Percentiles rank a stretch among this genome's conserved stretches.
Conservation (phyloP, 2,797 vertebrate genomes). For the Sebastes wilsoni region DNA sequence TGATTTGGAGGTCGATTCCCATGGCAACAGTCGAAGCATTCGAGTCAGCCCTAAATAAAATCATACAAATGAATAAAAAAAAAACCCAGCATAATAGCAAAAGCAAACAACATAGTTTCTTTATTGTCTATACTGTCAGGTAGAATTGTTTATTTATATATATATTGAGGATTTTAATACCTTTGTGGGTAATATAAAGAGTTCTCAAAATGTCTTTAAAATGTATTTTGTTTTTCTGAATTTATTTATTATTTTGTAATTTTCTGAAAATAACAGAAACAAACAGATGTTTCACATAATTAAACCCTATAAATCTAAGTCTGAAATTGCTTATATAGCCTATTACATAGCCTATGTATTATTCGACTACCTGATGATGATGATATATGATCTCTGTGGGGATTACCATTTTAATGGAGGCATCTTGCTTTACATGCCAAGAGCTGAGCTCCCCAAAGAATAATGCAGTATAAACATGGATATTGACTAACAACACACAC, state of each 20-base stretch:
- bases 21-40: too few species aligned
- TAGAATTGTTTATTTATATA: not conserved
- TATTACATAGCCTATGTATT: not conserved
- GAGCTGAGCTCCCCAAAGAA: not conserved
- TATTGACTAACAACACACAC: not conserved
- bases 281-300: not conserved
- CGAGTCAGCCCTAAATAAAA: not conserved
- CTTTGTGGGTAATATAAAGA: not conserved
- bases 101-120: not conserved
- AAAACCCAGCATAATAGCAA: too few species aligned
- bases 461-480: not conserved
- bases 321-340: not conserved
- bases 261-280: not conserved
- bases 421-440: slow-evolving; percentile 11
- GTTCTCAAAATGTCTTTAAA: not conserved
- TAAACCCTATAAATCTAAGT: not conserved
- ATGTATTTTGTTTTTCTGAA: not conserved
- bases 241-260: not conserved
- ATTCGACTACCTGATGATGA: not conserved
- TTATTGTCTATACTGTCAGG: not conserved
- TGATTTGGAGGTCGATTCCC: too few species aligned
- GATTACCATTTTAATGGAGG: slow-evolving; percentile 12
- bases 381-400: slow-evolving; percentile 1
- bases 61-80: not conserved
- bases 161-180: not conserved